These are phyloP conservation scores for Nycticebus coucang DNA, from an alignment of 2,113 vertebrate species.

Conservation along the genomic window DNA sequence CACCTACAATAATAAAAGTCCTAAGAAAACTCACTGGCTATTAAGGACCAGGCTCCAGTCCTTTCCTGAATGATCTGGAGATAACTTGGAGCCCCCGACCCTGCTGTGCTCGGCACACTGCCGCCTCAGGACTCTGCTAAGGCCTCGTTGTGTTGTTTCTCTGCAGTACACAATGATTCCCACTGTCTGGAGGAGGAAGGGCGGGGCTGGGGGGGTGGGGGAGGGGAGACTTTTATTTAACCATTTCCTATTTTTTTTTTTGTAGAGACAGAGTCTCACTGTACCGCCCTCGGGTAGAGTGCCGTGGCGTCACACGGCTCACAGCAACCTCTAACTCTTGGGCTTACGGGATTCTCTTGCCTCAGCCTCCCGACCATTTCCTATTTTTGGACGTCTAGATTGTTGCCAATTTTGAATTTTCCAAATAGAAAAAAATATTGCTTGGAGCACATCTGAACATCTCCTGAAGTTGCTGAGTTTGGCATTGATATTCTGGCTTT, in stretches of 20 bases:
- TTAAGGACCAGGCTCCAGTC: background rate
- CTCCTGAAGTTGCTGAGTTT: background rate
- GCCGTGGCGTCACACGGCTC: too few relatives aligned
- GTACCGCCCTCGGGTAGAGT: too few relatives aligned
- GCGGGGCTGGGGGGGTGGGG: background rate
- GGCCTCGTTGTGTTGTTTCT: background rate
- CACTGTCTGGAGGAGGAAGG: background rate
- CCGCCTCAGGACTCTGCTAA: background rate
- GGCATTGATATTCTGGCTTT: background rate
- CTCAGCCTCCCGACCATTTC: too few relatives aligned
- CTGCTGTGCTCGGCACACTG: background rate
- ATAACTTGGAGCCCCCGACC: background rate
- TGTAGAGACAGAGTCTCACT: too few relatives aligned
- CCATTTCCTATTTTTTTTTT: slow-evolving; percentile 5
- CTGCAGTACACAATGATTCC: background rate
- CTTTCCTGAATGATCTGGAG: slow-evolving; percentile 8
- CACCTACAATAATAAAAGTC: background rate
- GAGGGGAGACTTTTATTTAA: background rate
- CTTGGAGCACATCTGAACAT: background rate
- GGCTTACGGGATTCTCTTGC: too few relatives aligned
- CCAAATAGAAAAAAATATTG: background rate
- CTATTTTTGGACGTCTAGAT: background rate
- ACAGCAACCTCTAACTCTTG: too few relatives aligned
- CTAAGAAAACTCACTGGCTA: background rate
- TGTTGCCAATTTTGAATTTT: background rate